Evolutionary conservation across 1,140 invertebrate species (phyloP).

Genomic region (Tyrophagus putrescentiae): DNA sequence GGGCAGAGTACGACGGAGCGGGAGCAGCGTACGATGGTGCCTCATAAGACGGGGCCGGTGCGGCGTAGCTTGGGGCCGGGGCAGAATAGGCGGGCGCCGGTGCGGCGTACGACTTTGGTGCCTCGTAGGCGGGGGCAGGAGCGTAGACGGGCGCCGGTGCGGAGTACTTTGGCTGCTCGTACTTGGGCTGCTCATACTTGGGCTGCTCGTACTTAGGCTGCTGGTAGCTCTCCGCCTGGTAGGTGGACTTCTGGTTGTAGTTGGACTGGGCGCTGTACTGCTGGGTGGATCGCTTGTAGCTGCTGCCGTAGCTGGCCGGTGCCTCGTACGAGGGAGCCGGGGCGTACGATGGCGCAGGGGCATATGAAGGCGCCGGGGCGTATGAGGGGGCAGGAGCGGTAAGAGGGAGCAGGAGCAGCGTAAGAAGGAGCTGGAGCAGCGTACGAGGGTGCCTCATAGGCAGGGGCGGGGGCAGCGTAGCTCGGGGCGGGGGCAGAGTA

Average conservation of each 20-base stretch:
- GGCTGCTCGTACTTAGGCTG: too few species aligned
- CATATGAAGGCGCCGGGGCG: background rate
- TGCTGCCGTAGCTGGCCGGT: background rate
- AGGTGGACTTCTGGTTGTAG: background rate
- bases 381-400: background rate
- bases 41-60: background rate
- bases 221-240: background rate
- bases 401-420: background rate
- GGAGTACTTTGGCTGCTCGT: too few species aligned
- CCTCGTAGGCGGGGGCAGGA: background rate
- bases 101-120: background rate
- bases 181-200: too few species aligned
- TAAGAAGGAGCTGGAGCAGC: background rate
- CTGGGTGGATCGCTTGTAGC: too few species aligned
- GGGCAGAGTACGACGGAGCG: background rate
- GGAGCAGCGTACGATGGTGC: slow-evolving; percentile 4
- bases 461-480: background rate
- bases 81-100: background rate
- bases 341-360: background rate
- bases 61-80: background rate
- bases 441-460: slow-evolving; percentile 10
- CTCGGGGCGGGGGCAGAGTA: background rate
- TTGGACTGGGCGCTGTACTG: background rate
- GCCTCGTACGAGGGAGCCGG: background rate
- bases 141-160: background rate